These are phyloP conservation scores for Meles meles DNA, from an alignment of 2,113 vertebrate species.

Conservation along the genomic window DNA sequence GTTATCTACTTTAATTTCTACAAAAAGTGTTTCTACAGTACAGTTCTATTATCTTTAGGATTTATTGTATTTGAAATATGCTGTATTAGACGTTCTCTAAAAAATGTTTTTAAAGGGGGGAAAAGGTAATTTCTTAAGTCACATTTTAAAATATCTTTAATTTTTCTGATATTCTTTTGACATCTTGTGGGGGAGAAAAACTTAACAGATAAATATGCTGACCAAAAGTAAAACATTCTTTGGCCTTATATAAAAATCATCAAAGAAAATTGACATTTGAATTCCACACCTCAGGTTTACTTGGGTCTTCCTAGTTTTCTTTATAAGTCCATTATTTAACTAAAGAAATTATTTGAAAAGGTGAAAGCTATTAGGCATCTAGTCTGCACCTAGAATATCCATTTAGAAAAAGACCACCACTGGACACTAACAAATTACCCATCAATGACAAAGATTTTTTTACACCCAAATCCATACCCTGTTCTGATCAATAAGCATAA, in stretches of 20 bases:
- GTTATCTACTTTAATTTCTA: background rate
- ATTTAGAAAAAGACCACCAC: slow-evolving; percentile 7
- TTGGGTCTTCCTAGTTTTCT: slow-evolving; percentile 23
- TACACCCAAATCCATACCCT: background rate
- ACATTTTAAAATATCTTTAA: background rate
- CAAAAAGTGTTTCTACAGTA: background rate
- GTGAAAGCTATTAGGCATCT: background rate
- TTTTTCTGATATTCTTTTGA: background rate
- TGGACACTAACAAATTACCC: background rate
- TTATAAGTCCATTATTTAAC: slow-evolving; percentile 15
- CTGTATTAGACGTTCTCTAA: background rate
- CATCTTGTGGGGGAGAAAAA: background rate
- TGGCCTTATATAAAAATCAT: slow-evolving; percentile 20
- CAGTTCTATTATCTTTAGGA: slow-evolving; percentile 1
- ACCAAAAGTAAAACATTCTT: slow-evolving; percentile 8
- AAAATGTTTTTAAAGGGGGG: slow-evolving; percentile 9
- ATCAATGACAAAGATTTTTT: slow-evolving; percentile 4
- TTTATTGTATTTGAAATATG: slow-evolving; percentile 14
- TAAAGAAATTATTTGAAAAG: slow-evolving; percentile 52
- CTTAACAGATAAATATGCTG: background rate
- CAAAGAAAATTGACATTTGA: slow-evolving; percentile 26
- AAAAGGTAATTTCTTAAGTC: background rate
- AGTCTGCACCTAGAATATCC: background rate
- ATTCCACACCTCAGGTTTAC: background rate
- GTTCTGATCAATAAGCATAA: background rate